A percentile compares a stretch with the other conserved stretches of the same genome.
phyloP scores from a whole-genome alignment of 2,797 vertebrate genomes.

The Argyrosomus regius region DNA sequence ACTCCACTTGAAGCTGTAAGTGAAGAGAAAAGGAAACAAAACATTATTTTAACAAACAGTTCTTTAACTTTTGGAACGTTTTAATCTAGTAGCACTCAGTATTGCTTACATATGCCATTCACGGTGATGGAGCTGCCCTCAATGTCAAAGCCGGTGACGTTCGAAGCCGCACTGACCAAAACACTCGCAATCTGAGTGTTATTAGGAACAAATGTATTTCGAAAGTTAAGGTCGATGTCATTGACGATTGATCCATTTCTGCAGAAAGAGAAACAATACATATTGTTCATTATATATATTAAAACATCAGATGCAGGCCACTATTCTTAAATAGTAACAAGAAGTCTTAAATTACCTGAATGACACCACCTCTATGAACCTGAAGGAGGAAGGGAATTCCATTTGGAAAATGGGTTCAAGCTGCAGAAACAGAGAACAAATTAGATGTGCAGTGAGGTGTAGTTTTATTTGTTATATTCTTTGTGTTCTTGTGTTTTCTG shows the following conservation, averaged over 20 bases:
- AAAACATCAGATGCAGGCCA: background rate
- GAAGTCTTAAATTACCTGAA: constrained; percentile 52
- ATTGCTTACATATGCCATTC: constrained; percentile 41
- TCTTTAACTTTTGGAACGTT: background rate
- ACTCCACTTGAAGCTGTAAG: constrained; percentile 54
- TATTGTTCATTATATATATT: no score
- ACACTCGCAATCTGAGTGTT: constrained; percentile 30
- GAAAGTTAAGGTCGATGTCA: constrained; percentile 6
- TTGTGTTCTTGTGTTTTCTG: no score
- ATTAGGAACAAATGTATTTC: constrained; percentile 16
- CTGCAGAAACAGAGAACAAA: constrained; percentile 44
- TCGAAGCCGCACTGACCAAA: constrained; percentile 44
- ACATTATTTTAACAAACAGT: background rate
- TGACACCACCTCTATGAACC: background rate
- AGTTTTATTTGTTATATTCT: no score
- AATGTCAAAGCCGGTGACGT: constrained; percentile 52
- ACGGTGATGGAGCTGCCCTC: constrained; percentile 41
- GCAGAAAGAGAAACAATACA: constrained; percentile 14
- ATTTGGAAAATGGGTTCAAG: constrained; percentile 41
- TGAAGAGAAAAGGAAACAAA: background rate
- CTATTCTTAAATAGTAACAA: background rate
- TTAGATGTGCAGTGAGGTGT: no score
- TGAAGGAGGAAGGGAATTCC: constrained; percentile 44
- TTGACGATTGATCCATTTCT: constrained; percentile 58
- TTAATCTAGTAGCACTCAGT: background rate